Base-by-base conservation (phyloP, 2,113 vertebrate species). In the Lucifuga dentata region DNA sequence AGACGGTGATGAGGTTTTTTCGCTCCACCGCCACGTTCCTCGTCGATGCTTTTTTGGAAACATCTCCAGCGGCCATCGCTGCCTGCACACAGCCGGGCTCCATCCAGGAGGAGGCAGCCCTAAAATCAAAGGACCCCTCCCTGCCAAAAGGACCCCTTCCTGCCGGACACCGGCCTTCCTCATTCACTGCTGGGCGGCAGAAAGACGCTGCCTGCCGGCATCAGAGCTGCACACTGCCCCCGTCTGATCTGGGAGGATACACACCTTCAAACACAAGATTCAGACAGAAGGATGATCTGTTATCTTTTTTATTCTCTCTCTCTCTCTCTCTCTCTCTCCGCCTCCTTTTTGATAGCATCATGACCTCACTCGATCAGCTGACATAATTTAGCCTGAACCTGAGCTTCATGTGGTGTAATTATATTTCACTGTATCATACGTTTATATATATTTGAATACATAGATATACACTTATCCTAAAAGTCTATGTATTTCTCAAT, bases 1-100 rank as follows among this genome's bases (percentile, higher is more conserved):
- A 97, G 38, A 97, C 95, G 41, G 96, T 96, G 76, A 97, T 91
- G 49, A 97, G 94, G 88, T 97, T 97, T 62, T 92, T 95, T 40
- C 96, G 91, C 78, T 97, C 96, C 92, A 96, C 95, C 2, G 93
- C 91, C 53, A 95, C 87, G 86, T 94, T 96, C 64, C 96, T 87
- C 74, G 92, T 90, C 26, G 94, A 95, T 16, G 91, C 89, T 80
- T 94, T 96, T 83, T 93, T 95, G 61, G 92, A 91, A 55, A 89
- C 90, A 64, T 95, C 89, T 76, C 92, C 95, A 88, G 92, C 92
- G 86, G 95, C 95, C 95, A 96, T 96, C 89, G 92, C 91, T 83
- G 92, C 80, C 88, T 90, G 93, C 81, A 92, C 68, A 76, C 92
- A 91, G 83, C 92, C 89, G 62, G 91, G 68, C 93, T 94, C 94